phyloP scores from a whole-genome alignment of 1,140 invertebrate genomes.

The Euglossa dilemma region DNA sequence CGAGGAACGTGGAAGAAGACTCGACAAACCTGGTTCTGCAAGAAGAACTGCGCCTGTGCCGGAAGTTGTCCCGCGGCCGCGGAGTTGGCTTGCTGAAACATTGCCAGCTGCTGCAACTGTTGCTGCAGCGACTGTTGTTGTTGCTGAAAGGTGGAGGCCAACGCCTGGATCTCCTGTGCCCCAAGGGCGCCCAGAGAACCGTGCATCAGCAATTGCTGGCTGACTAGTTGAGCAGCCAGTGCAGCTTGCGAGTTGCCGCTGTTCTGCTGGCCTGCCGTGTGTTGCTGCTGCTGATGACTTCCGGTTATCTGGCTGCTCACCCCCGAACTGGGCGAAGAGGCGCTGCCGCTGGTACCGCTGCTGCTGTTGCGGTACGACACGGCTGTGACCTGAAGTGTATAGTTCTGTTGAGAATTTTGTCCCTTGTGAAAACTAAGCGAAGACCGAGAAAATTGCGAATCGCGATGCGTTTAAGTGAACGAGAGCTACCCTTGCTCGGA shows the following conservation, averaged over 20 bases:
- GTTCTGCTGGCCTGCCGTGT: conserved; percentile 71
- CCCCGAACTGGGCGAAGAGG: conserved; percentile 84
- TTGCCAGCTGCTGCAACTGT: conserved; percentile 88
- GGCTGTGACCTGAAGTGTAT: conserved; percentile 80
- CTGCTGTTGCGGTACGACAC: conserved; percentile 83
- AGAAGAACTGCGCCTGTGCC: conserved; percentile 88
- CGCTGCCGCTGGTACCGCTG: conserved; percentile 80
- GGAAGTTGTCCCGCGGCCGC: conserved; percentile 83
- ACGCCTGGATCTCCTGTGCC: conserved; percentile 85
- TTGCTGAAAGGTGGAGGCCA: conserved; percentile 86
- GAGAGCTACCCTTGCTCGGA: too few relatives aligned
- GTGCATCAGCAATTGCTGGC: conserved; percentile 85
- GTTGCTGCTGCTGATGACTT: conserved; percentile 70
- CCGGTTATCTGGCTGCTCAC: conserved; percentile 83
- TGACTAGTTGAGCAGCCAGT: conserved; percentile 86
- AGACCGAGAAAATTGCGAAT: background rate
- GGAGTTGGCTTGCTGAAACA: conserved; percentile 85
- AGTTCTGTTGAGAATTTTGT: background rate
- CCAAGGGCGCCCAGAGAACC: conserved; percentile 81
- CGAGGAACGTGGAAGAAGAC: background rate
- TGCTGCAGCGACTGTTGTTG: conserved; percentile 86
- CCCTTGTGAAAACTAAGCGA: background rate
- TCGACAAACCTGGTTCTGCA: conserved; percentile 89
- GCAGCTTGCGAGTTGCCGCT: conserved; percentile 84
- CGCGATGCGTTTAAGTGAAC: too few relatives aligned